Base-by-base conservation (phyloP, 64 coral and sea anemone genomes). In the Astreopora myriophthalma region DNA sequence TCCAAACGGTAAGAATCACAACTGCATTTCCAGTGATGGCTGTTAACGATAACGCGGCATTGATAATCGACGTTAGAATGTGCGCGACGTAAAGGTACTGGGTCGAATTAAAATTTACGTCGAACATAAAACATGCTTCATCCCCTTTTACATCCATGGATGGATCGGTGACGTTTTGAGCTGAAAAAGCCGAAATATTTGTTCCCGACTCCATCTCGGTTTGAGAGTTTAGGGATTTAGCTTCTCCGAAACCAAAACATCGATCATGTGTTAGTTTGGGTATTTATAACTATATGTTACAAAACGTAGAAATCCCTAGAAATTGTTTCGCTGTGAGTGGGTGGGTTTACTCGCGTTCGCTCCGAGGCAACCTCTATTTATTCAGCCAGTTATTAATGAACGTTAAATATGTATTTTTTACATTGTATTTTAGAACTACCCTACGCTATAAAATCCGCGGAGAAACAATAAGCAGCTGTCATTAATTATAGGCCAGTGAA, bases 1-100 rank as follows among this genome's bases (percentile, higher is more conserved):
- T 85, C 51, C 48, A 86, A 16, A 92, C 32, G 5, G 70, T 33
- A 39, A 69, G n/a, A 25, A 92, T 76, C 3, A 92, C 71, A 12
- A 77, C 40, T 0, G 71, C 39, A 62, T 92, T 92, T 8, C 80
- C 90, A 31, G 36, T 25, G 2, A 68, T 35, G 19, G 87, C 87
- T 33, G 29, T 48, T 8, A 36, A 4, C 1, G 74, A 64, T 19
- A 77, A 79, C 8, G 40, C 20, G 19, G n/a, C 17, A 73, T 89
- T 89, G 20, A 83, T 32, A 64, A 83, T 10, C 34, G 57, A 36
- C 2, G 79, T 83, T 36, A 83, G 5, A 26, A 83, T 83, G 57
- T 83, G 79, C 3, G 57, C 16, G 6, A 63, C 79, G 55, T 38
- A 83, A 34, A 83, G 79, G 32, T 38, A 83, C n/a, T 57, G 20